phyloP scores from a whole-genome alignment of 2,797 vertebrate species.

The Furcifer pardalis region DNA sequence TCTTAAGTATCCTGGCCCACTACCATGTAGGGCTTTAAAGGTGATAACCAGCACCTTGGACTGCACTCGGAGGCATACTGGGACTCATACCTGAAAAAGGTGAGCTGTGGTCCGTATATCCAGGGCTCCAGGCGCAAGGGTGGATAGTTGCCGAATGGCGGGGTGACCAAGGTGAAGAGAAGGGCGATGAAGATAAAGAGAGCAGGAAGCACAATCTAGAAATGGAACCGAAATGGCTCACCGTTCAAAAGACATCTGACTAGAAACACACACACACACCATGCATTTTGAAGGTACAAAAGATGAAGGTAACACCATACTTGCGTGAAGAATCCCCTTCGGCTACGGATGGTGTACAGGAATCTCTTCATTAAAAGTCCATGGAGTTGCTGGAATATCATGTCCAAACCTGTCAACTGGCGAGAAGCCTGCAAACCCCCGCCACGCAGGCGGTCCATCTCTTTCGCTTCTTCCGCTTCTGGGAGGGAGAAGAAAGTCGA shows the following conservation, averaged over 20 bases:
- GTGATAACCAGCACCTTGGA: too few species aligned
- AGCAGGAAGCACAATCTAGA: conserved; percentile 87
- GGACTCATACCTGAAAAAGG: conserved; percentile 89
- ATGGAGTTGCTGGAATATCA: conserved; percentile 84
- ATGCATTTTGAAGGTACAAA: background rate
- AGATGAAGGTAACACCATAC: conserved; percentile 44
- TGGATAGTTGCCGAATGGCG: conserved; percentile 85
- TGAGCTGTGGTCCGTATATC: conserved; percentile 89
- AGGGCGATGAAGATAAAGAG: conserved; percentile 88
- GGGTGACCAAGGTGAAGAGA: conserved; percentile 87
- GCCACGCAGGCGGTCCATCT: conserved; percentile 79
- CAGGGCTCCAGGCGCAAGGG: conserved; percentile 83
- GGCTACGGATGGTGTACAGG: conserved; percentile 85
- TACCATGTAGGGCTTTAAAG: too few species aligned
- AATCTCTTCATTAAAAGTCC: conserved; percentile 89
- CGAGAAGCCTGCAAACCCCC: conserved; percentile 34
- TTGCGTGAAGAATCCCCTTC: conserved; percentile 85
- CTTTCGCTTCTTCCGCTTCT: conserved; percentile 71
- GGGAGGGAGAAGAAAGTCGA: rapidly evolving
- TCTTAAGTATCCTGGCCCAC: too few species aligned
- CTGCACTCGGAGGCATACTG: too few species aligned
- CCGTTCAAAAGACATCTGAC: background rate
- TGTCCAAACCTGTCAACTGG: conserved; percentile 75
- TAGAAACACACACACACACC: too few species aligned
- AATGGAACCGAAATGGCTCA: background rate